Conservation (phyloP, 2,113 vertebrate species). For the Pterocles orientalis region DNA sequence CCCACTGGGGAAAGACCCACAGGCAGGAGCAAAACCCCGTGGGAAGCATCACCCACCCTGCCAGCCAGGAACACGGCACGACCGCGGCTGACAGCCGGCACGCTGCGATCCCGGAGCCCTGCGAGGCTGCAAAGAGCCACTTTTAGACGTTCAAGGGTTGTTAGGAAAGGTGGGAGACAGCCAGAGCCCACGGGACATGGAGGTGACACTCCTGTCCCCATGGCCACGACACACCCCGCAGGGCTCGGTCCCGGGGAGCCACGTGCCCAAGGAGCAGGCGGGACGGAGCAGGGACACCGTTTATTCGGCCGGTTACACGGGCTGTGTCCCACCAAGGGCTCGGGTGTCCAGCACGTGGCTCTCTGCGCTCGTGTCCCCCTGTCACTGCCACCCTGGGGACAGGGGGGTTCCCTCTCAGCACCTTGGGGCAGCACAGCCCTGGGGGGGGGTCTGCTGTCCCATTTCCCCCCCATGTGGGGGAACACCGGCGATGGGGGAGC, state of each 20-base stretch:
- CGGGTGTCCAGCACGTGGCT: rapidly evolving
- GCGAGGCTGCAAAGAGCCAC: rapidly evolving
- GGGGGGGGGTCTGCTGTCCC: neutral
- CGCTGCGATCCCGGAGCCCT: rapidly evolving
- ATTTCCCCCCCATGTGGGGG: rapidly evolving
- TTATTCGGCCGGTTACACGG: neutral
- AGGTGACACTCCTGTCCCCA: neutral
- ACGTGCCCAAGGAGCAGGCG: neutral
- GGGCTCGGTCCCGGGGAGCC: rapidly evolving
- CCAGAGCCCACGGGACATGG: neutral
- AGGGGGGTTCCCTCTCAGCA: rapidly evolving
- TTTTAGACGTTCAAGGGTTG: neutral
- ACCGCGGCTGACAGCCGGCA: neutral
- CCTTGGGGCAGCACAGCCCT: neutral
- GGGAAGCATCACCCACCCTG: neutral
- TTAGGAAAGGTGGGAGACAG: neutral
- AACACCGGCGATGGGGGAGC: neutral
- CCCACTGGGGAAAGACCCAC: neutral
- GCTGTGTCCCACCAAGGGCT: neutral
- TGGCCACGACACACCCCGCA: rapidly evolving
- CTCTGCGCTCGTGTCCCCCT: neutral
- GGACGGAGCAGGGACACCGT: neutral
- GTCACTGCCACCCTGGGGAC: neutral
- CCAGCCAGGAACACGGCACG: neutral
- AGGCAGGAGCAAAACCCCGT: neutral